phyloP scores from a whole-genome alignment of 2,797 vertebrate genomes.

The Adrianichthys oophorus region DNA sequence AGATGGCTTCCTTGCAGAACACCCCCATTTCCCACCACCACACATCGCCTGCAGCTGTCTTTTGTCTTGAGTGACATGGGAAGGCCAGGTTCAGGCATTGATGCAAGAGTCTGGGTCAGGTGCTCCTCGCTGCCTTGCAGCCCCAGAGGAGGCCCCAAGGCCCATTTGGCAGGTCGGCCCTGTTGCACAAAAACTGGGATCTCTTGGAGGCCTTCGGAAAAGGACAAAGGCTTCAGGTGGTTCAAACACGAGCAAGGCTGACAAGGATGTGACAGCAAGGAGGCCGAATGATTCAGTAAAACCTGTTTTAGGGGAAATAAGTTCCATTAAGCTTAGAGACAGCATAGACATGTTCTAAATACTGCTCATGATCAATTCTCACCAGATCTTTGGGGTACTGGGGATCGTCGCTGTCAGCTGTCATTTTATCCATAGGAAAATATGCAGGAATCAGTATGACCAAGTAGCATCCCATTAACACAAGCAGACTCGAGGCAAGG shows the following conservation, averaged over 20 bases:
- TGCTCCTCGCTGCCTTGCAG: constrained; percentile 72
- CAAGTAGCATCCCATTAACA: constrained; percentile 73
- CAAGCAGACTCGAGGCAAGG: constrained; percentile 63
- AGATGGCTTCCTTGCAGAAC: constrained; percentile 77
- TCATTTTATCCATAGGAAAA: constrained; percentile 40
- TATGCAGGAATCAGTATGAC: constrained; percentile 78
- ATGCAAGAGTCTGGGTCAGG: constrained; percentile 59
- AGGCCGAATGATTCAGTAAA: constrained; percentile 68
- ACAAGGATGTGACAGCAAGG: constrained; percentile 67
- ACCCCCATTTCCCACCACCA: constrained; percentile 81
- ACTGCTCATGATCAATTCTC: not conserved
- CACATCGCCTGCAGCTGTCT: constrained; percentile 70
- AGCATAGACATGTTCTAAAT: not conserved
- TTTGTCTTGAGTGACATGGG: constrained; percentile 43
- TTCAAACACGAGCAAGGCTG: constrained; percentile 57
- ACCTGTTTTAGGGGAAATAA: constrained; percentile 42
- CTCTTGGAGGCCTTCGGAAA: constrained; percentile 52
- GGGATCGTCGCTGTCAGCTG: constrained; percentile 31
- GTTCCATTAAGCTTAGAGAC: not conserved
- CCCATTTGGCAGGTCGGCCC: constrained; percentile 34
- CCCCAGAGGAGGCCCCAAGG: constrained; percentile 72
- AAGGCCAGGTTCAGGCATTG: constrained; percentile 65
- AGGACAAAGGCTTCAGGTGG: constrained; percentile 56
- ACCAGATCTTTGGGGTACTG: constrained; percentile 59
- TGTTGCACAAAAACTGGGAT: constrained; percentile 75